phyloP scores from a whole-genome alignment of 1,140 invertebrate species.

The Drosophila ambigua region DNA sequence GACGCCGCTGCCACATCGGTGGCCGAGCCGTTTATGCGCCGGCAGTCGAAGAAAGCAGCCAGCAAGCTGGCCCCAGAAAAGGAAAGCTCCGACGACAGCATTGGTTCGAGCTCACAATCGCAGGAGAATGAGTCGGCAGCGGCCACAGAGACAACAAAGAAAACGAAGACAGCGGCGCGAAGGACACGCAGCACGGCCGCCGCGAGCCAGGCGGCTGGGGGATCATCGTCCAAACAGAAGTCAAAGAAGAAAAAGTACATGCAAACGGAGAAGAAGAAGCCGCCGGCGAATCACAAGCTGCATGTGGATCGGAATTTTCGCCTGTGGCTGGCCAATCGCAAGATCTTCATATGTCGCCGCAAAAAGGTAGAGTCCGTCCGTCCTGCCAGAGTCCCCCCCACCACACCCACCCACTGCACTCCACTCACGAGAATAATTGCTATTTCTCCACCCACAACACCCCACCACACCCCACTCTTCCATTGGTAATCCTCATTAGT shows the following conservation, averaged over 20 bases:
- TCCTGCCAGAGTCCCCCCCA: neutral
- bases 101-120: neutral
- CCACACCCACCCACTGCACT: neutral
- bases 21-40: neutral
- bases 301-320: constrained; percentile 70
- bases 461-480: neutral
- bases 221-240: constrained; percentile 4
- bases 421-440: neutral
- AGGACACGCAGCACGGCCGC: neutral
- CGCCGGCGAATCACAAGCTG: constrained; percentile 27
- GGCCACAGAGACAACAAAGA: constrained; percentile 9
- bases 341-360: constrained; percentile 71
- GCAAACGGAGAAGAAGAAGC: constrained; percentile 53
- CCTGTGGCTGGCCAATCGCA: constrained; percentile 72
- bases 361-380: constrained; percentile 51
- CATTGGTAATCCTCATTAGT: constrained; percentile 15
- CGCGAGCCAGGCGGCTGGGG: neutral
- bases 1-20: neutral
- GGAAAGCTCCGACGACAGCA: neutral
- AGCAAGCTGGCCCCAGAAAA: neutral
- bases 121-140: neutral
- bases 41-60: neutral
- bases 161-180: neutral
- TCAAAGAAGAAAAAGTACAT: constrained; percentile 57
- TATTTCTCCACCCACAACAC: too few relatives aligned